A percentile compares a stretch with the other conserved stretches of the same genome.
phyloP scores from a whole-genome alignment of 2,113 vertebrate genomes.

The Myiagra hebetior region DNA sequence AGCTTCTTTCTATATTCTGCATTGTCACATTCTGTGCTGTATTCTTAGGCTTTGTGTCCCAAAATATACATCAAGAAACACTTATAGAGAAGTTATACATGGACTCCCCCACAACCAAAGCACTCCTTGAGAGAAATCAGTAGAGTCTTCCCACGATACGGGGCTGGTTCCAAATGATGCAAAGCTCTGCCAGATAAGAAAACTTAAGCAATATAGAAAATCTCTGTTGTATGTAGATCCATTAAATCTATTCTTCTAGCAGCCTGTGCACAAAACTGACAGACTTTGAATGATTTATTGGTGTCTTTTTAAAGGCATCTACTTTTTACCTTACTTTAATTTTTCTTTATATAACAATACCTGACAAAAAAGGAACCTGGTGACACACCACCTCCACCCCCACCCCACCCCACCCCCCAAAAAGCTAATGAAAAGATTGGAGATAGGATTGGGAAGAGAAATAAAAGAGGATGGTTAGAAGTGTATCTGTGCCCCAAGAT shows the following conservation, averaged over 20 bases:
- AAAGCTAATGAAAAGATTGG: neutral
- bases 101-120: neutral
- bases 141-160: neutral
- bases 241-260: neutral
- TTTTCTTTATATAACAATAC: neutral
- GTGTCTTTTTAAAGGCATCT: neutral
- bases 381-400: rapidly evolving
- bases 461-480: neutral
- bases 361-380: neutral
- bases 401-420: too few relatives aligned
- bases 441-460: neutral
- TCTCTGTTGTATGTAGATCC: neutral
- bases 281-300: constrained; percentile 38
- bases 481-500: neutral
- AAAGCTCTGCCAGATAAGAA: constrained; percentile 1
- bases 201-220: neutral
- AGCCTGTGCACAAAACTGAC: constrained; percentile 21
- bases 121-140: neutral
- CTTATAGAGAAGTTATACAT: neutral
- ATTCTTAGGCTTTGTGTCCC: constrained; percentile 22
- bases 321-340: neutral
- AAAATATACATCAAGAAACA: neutral
- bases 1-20: neutral
- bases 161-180: neutral
- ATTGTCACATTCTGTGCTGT: neutral